phyloP scores from a whole-genome alignment of 2,888 invertebrate genomes.

The Lucinisca nassula region DNA sequence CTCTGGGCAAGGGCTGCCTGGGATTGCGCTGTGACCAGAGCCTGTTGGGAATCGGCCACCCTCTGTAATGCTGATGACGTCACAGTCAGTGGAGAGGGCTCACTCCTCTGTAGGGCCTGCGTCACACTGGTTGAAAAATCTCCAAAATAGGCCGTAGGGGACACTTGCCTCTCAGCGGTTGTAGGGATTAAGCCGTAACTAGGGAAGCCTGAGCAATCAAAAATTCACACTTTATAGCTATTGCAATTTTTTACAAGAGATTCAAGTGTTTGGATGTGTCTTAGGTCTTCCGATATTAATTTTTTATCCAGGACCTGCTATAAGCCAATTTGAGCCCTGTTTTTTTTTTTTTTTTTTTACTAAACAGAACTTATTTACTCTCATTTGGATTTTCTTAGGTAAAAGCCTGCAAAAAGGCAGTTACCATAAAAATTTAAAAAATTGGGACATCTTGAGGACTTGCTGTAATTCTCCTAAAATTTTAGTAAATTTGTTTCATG shows the following conservation, averaged over 20 bases:
- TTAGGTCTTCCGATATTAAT: background rate
- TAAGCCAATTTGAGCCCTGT: no score
- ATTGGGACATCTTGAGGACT: no score
- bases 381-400: no score
- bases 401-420: no score
- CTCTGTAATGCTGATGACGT: conserved; percentile 86
- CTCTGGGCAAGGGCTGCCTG: conserved; percentile 1
- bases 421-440: no score
- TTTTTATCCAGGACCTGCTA: no score
- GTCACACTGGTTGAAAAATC: conserved; percentile 78
- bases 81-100: conserved; percentile 83
- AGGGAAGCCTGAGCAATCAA: conserved; percentile 88
- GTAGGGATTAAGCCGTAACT: conserved; percentile 89
- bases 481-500: no score
- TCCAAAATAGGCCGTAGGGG: conserved; percentile 86
- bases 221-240: background rate
- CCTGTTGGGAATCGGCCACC: conserved; percentile 74
- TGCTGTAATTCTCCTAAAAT: no score
- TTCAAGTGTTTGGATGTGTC: background rate
- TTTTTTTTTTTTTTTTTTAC: background rate
- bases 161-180: conserved; percentile 89
- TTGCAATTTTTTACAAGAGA: background rate
- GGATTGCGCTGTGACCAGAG: conserved; percentile 79
- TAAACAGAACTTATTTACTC: background rate
- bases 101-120: conserved; percentile 81